Base-by-base conservation (phyloP, 2,888 invertebrate genomes). In the Eupithecia tripunctaria region DNA sequence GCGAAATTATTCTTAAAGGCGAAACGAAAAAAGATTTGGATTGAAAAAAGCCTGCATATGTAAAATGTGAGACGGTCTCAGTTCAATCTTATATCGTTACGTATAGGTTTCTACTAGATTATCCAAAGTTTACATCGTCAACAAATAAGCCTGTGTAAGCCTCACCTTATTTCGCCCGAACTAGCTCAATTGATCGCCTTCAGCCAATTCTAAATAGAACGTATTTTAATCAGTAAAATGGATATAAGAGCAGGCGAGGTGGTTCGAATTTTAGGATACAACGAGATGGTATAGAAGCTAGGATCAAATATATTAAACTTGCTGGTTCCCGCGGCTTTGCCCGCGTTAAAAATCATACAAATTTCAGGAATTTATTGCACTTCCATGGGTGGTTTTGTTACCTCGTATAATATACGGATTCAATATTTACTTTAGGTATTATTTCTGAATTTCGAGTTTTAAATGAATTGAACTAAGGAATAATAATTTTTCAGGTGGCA, bases 181-280 rank as follows among this genome's bases (percentile, higher is more conserved):
- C 21, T 65, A 7, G 64, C 38, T 65, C 41, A 41, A 65, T 65
- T 65, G 41, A 38, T 25, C 12, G 64, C 27, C 15, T 41, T 27
- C 29, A 29, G 60, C 29, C 15, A 18, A 60, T 4, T 29, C 18
- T 18, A 8, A 15, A 25, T 41, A 27, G 15, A 51, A 62, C 21
- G 29, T 70, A 72, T 65, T 76, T 71, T 69, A 68, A 76, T 73
- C 72, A 74, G 43, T 56, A 62, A 68, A 70, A 73, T 67, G 47
- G 47, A 51, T 51, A 51, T 21, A 51, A 21, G 10, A 0, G 0
- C 47, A n/a, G n/a, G 47, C 47, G n/a, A 8, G 8, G 47, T 10
- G 8, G 47, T 8, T 47, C 47, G 10, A 47, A n/a, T 14, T 15
- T 5, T 18, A 18, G 18, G 18, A 43, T n/a, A 8, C n/a, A 47